Percentiles rank a stretch among this genome's conserved stretches.
These are phyloP conservation scores for Zootoca vivipara DNA, from an alignment of 2,113 vertebrate genomes.

Conservation along the genomic window DNA sequence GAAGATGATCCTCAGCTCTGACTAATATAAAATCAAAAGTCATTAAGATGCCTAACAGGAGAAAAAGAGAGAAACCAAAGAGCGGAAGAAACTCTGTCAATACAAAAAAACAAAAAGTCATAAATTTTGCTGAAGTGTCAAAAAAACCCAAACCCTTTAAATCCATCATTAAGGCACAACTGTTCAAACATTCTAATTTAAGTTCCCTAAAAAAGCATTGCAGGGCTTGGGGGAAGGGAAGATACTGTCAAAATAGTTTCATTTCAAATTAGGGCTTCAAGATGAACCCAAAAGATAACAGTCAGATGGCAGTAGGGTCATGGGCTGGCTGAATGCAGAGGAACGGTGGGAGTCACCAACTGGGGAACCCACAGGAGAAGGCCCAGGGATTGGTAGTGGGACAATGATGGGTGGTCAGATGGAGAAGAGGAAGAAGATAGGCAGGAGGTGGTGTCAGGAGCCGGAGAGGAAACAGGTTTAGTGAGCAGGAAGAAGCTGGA, in stretches of 20 bases:
- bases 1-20: constrained; percentile 40
- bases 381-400: too few relatives aligned
- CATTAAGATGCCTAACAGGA: constrained; percentile 31
- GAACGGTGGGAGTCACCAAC: too few relatives aligned
- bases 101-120: neutral
- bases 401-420: too few relatives aligned
- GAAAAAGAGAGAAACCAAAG: constrained; percentile 22
- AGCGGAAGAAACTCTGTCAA: neutral
- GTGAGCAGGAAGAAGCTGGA: too few relatives aligned
- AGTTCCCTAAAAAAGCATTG: neutral
- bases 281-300: too few relatives aligned
- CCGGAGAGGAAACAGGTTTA: too few relatives aligned
- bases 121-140: accelerated
- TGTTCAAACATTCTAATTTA: neutral
- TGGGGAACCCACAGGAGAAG: too few relatives aligned
- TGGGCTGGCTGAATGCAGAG: too few relatives aligned
- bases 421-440: too few relatives aligned
- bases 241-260: neutral
- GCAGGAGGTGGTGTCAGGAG: too few relatives aligned
- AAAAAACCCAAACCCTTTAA: neutral
- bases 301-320: too few relatives aligned
- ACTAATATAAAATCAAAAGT: constrained; percentile 46
- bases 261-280: neutral
- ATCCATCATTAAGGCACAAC: neutral
- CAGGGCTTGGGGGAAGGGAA: neutral